Evolutionary conservation across 2,888 invertebrate species (phyloP).

Genomic region (Lissonota sp.): DNA sequence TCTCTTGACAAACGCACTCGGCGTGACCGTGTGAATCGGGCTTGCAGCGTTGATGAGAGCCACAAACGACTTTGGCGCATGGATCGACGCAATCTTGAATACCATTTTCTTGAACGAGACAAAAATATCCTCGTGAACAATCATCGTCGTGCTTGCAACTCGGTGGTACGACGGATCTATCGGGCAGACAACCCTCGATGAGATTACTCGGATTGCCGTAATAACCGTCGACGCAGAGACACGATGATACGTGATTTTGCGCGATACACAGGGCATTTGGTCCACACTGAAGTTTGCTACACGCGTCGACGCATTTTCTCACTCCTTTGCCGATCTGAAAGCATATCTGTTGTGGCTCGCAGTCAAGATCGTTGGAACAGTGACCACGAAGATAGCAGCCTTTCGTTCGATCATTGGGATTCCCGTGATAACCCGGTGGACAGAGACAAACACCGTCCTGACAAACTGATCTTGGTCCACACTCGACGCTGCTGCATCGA

Average conservation of each 20-base stretch:
- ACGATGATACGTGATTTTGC: constrained; percentile 93
- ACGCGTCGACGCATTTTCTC: constrained; percentile 94
- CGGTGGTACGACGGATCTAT: constrained; percentile 85
- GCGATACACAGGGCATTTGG: constrained; percentile 95
- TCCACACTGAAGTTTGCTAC: constrained; percentile 94
- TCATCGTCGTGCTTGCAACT: constrained; percentile 89
- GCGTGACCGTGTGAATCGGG: constrained; percentile 88
- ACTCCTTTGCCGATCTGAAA: constrained; percentile 92
- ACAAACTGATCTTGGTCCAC: constrained; percentile 93
- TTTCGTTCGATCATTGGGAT: constrained; percentile 88
- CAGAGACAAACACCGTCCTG: constrained; percentile 92
- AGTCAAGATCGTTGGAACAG: constrained; percentile 93
- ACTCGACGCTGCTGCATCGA: constrained; percentile 90
- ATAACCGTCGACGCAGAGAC: constrained; percentile 93
- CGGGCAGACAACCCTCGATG: constrained; percentile 91
- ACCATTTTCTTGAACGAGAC: constrained; percentile 87
- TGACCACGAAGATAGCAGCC: constrained; percentile 91
- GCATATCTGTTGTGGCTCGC: constrained; percentile 93
- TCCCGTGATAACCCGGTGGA: constrained; percentile 91
- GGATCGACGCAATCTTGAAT: constrained; percentile 90
- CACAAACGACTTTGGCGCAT: constrained; percentile 92
- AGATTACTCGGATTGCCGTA: constrained; percentile 93
- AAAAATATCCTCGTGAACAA: constrained; percentile 89
- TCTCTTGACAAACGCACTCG: constrained; percentile 91
- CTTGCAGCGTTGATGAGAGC: constrained; percentile 92